Evolutionary conservation across 2,797 vertebrate species (phyloP), one percentile per base, ranked within the genome.

Genomic region (Podargus strigoides): DNA sequence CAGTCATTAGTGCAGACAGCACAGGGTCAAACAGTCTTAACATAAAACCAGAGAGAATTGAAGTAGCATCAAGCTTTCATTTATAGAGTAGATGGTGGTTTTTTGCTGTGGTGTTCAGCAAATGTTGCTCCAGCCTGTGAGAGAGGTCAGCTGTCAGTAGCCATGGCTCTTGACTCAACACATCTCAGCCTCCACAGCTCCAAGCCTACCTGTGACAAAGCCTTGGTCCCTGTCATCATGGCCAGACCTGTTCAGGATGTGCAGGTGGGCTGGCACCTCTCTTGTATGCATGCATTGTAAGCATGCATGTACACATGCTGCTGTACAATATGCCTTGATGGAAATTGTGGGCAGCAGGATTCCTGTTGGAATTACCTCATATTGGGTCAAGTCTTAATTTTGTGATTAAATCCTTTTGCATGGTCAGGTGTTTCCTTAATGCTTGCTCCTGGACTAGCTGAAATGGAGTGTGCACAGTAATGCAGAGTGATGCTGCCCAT

Each of bases 1-100:
- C 88, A 70, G 60, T 91, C 91, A 73, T 67, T 34, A 77, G 56
- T 27, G 76, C 82, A 83, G 92, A 89, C 87, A 95, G 89, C 78
- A 41, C 42, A 56, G 84, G 70, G 59, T 90, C 70, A 76, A 63
- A 37, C 72, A 64, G 64, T 26, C 69, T 77, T 85, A 74, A 37
- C 27, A 24, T 49, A 42, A 70, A 85, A 92, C 0, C 53, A n/a
- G 39, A 44, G 70, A 52, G 49, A 56, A 30, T 7, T 4, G 27
- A 49, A 64, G 85, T 42, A 87, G 44, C 47, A 53, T n/a, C 12
- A 4, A 34, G 56, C 64, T 80, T 68, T 62, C 75, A 63, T 92
- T 74, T 83, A 18, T 68, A n/a, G 68, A 58, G 9, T 56, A 53
- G 55, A 4, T 46, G 46, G 27, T 87, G 47, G 0, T 23, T 67